Base-by-base conservation (phyloP, 37 sponge, comb jelly and placozoan species). In the Corticium candelabrum region DNA sequence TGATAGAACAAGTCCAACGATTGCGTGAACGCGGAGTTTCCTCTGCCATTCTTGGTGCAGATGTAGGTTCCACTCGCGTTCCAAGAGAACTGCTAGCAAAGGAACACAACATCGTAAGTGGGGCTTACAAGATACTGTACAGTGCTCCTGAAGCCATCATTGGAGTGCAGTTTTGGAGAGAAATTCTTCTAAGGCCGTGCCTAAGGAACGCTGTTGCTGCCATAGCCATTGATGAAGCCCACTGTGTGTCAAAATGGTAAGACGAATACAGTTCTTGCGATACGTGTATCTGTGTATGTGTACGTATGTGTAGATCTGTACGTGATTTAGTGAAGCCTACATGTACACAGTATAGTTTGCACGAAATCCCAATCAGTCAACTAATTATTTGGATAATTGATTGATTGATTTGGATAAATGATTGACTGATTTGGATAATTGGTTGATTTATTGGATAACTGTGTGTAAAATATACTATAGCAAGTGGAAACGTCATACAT, bases 171-270 rank as follows among this genome's bases (percentile, higher is more conserved):
- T n/a, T n/a, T 80, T 68, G 68, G 27, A 69, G 70, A 32, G 50
- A 80, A 40, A 30, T 81, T 1, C 56, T 81, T 11, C n/a, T 75
- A 3, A 35, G 3, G 1, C 62, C 77, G 34, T 67, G 75, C 5
- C 37, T 81, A 39, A 41, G 40, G 29, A 41, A 50, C 1, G 33
- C 32, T 2, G 82, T 81, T 57, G 82, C 40, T 1, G 82, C 82
- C 35, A 0, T 80, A 5, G 81, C 70, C 30, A 40, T 80, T 34
- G 81, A 80, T 80, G 81, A 80, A 34, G 81, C 81, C 2, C 81
- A 80, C 43, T 80, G 81, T 39, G 75, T 79, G 27, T 84, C 67
- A 1, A 79, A 83, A 41, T 83, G 79, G 84, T 83, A 71, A 83
- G 82, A 38, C 11, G 15, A 50, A 50, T n/a, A n/a, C n/a, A n/a